A percentile compares a stretch with the other conserved stretches of the same genome.
These are phyloP conservation scores for Himalopsyche anomala DNA, from an alignment of 2,888 invertebrate genomes.

Conservation along the genomic window DNA sequence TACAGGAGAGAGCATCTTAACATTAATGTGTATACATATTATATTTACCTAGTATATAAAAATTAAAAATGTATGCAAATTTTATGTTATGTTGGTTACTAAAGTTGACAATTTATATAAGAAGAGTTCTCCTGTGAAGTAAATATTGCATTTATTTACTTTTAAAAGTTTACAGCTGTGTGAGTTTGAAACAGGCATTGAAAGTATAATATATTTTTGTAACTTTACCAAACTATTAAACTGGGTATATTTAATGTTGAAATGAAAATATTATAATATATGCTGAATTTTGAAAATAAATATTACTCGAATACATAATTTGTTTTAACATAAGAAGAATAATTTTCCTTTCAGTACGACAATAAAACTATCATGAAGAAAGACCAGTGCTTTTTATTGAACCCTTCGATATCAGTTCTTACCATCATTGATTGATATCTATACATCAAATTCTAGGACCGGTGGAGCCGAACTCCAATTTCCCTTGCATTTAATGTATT, in stretches of 20 bases:
- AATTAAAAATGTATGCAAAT: too few relatives aligned
- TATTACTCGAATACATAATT: neutral
- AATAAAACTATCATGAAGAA: conserved; percentile 12
- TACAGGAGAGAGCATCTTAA: too few relatives aligned
- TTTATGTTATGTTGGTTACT: too few relatives aligned
- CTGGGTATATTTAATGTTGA: neutral
- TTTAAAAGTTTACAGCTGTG: neutral
- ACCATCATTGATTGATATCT: too few relatives aligned
- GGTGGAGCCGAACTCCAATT: too few relatives aligned
- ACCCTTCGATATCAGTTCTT: too few relatives aligned
- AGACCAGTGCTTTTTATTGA: neutral
- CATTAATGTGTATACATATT: too few relatives aligned
- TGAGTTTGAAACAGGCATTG: neutral
- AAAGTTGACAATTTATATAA: too few relatives aligned
- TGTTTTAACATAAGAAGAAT: neutral
- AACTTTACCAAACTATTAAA: conserved; percentile 8
- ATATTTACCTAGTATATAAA: too few relatives aligned
- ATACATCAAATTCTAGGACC: too few relatives aligned
- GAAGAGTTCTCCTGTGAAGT: too few relatives aligned
- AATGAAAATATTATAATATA: neutral
- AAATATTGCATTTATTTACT: neutral
- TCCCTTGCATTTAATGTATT: too few relatives aligned
- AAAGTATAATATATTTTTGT: conserved; percentile 21
- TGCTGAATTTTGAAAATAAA: neutral
- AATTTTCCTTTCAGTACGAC: conserved; percentile 36